Evolutionary conservation across 2,797 vertebrate genomes (phyloP), one percentile per base, ranked within the genome.

Genomic region (Sorex maritimensis): DNA sequence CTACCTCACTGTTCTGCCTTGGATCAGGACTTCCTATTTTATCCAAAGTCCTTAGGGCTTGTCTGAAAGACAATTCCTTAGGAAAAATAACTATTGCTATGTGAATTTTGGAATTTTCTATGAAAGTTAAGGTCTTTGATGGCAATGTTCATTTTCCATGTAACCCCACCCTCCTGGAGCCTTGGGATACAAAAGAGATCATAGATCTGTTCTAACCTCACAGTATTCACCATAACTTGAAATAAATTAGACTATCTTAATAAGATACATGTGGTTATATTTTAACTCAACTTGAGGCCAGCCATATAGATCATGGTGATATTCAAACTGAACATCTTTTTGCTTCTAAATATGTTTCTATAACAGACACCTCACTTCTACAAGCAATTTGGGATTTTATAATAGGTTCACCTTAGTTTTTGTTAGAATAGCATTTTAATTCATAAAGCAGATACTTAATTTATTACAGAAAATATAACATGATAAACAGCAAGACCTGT

Each of bases 121-220:
- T 90, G 78, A 91, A 95, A 95, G 17, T 85, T 55, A 95, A 93
- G 55, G 72, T 72, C 55, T 92, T 95, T 96, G 52, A 78, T 95
- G 90, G 65, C 2, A 63, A 67, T 28, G 92, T 95, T 95, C 68
- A 58, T 94, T 92, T 85, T 81, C 78, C 15, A 26, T 86, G 46
- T 78, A 89, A 94, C 81, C 34, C 78, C 34, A 0, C 67, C 92
- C 81, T 91, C 26, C 21, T 13, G 28, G 83, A 95, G 77, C 77
- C 63, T 92, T 86, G 91, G 88, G 67, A 92, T 83, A 75, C 3
- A 94, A 75, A 2, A 93, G 65, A 94, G 93, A 79, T 86, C 81
- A 82, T 34, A 88, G 28, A 23, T 92, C 77, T 92, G 38, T 9
- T 84, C 69, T 94, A 95, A 89, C 61, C 38, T 88, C 79, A 84